Conservation (phyloP, 2,797 vertebrate genomes). For the Girardinus metallicus region DNA sequence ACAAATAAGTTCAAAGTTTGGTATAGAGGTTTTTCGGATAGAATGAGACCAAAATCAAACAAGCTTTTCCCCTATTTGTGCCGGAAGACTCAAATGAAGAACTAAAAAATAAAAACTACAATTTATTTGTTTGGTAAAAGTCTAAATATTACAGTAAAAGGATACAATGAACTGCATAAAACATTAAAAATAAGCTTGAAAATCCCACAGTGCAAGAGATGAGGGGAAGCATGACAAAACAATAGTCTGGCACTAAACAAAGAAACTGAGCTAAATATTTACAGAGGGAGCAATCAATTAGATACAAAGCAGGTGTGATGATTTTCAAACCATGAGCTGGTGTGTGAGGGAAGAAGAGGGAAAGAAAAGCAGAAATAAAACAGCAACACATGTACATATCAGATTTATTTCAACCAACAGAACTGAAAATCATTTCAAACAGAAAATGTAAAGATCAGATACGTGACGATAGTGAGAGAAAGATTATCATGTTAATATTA, state of each 20-base stretch:
- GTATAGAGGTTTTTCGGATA: neutral
- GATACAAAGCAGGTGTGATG: constrained; percentile 7
- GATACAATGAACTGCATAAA: neutral
- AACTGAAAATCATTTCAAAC: neutral
- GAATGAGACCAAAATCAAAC: neutral
- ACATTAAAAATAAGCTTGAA: neutral
- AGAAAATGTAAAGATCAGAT: neutral
- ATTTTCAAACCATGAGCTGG: neutral
- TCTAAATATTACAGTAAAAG: neutral
- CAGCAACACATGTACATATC: neutral
- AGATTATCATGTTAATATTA: neutral
- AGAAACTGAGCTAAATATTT: constrained; percentile 8
- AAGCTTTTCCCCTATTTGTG: neutral
- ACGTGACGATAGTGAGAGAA: neutral
- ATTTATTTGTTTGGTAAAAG: neutral
- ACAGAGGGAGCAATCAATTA: constrained; percentile 1
- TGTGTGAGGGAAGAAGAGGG: neutral
- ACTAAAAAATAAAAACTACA: neutral
- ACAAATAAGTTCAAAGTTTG: neutral
- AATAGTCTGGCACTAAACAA: neutral
- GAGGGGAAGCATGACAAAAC: neutral
- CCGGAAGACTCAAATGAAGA: neutral
- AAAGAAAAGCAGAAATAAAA: neutral
- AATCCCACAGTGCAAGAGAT: neutral
- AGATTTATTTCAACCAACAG: neutral